phyloP scores from a whole-genome alignment of 1,140 invertebrate species.

The Drosophila micromelanica region DNA sequence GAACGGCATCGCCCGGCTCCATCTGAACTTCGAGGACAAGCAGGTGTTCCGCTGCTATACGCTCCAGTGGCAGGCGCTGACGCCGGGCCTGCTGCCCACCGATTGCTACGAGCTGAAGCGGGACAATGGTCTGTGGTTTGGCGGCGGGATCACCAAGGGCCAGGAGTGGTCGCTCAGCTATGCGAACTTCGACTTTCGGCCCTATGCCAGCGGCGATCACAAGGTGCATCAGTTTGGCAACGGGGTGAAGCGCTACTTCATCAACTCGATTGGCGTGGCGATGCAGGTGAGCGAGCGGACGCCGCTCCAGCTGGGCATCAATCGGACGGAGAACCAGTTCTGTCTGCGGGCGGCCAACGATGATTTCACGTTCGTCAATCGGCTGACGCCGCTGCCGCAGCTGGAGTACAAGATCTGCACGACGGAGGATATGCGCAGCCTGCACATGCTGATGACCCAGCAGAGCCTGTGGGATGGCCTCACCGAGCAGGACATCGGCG shows the following conservation, averaged over 20 bases:
- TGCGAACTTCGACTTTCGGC: constrained; percentile 89
- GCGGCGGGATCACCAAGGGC: constrained; percentile 91
- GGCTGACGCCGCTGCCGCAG: constrained; percentile 87
- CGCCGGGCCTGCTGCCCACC: constrained; percentile 87
- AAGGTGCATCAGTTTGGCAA: constrained; percentile 91
- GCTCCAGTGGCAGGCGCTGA: constrained; percentile 91
- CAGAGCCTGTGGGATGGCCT: constrained; percentile 92
- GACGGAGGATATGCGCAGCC: constrained; percentile 89
- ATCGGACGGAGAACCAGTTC: constrained; percentile 88
- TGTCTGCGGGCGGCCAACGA: constrained; percentile 91
- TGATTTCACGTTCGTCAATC: constrained; percentile 91
- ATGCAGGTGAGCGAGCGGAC: constrained; percentile 91
- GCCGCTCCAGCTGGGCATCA: constrained; percentile 92
- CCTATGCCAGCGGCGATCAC: constrained; percentile 93
- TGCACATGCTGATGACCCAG: constrained; percentile 89
- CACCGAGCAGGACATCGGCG: constrained; percentile 89
- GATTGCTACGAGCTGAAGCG: constrained; percentile 93
- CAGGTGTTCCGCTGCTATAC: constrained; percentile 90
- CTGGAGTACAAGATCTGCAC: constrained; percentile 95
- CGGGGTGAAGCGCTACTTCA: constrained; percentile 92
- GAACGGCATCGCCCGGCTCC: constrained; percentile 90
- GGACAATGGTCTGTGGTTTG: constrained; percentile 90
- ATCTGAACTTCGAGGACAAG: constrained; percentile 87
- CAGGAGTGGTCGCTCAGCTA: constrained; percentile 92
- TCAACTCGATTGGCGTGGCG: constrained; percentile 93